Evolutionary conservation across 2,888 invertebrate genomes (phyloP), one percentile per base, ranked within the genome.

Genomic region (Leucoptera coffeella): DNA sequence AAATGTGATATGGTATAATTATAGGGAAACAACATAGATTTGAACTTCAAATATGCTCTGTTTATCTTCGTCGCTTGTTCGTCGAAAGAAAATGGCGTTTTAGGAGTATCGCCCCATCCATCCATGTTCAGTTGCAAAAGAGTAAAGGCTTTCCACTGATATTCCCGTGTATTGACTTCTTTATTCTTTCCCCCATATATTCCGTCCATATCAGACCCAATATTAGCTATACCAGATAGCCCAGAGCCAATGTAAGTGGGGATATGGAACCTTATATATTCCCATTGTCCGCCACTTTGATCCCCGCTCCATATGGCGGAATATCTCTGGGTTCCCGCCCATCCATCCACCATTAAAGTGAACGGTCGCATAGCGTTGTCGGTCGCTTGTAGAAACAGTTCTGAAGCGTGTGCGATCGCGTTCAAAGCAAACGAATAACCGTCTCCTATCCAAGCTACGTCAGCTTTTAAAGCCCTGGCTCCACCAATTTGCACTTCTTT

Each of bases 91-190:
- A 67, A 69, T 8, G 67, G 67, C 4, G 56, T 57, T 45, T 69
- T 69, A 12, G 43, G 52, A 4, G 41, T 45, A 12, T 36, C 37
- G 3, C 65, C 67, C 67, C 67, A 69, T 8, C 67, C 67, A 30
- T 69, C 67, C 67, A 67, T 69, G 29, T 65, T 67, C 21, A 69
- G 36, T 34, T 69, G 67, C 17, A 69, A 35, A 4, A 67, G 65
- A 14, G 67, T 67, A 34, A 69, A 69, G 2, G 64, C 32, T 34
- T 69, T 69, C 67, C 67, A 69, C 40, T 69, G 67, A 34, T 47
- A 69, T 38, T 69, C 67, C 27, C 67, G 46, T 26, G 65, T 37
- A 32, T 65, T 61, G 1, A 69, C 45, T 32, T 53, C 42, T 39
- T 41, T 52, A 3, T 41, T 36, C 15, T 45, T 48, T 2, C 67